These are phyloP conservation scores for Coregonus clupeaformis DNA, from an alignment of 2,113 vertebrate genomes.

Conservation along the genomic window DNA sequence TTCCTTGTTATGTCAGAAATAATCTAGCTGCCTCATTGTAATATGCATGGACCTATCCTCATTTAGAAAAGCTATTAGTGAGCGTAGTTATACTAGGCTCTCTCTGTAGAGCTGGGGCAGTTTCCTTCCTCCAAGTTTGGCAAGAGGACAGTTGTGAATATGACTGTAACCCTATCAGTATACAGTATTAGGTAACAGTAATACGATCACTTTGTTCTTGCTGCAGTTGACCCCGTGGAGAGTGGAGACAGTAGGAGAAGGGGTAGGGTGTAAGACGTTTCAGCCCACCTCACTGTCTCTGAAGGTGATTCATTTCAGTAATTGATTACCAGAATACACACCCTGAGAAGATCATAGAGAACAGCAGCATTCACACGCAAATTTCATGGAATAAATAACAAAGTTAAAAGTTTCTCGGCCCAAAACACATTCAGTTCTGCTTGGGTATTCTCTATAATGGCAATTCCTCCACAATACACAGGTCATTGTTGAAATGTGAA, in stretches of 20 bases:
- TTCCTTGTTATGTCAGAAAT: conserved; percentile 21
- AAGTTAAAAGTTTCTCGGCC: not conserved
- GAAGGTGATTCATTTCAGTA: conserved; percentile 19
- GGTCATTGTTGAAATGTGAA: conserved; percentile 28
- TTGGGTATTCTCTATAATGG: not conserved
- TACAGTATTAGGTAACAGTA: conserved; percentile 42
- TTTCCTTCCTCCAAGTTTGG: not conserved
- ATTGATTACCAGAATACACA: conserved; percentile 57
- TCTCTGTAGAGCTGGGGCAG: conserved; percentile 1
- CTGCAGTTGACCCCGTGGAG: conserved; percentile 37
- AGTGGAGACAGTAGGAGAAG: not conserved
- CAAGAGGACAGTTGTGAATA: conserved; percentile 27
- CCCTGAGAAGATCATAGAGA: conserved; percentile 30
- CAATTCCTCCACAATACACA: conserved; percentile 37
- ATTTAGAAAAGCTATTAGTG: conserved; percentile 20
- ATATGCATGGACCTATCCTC: conserved; percentile 13
- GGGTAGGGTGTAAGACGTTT: conserved; percentile 29
- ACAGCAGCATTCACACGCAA: conserved; percentile 53
- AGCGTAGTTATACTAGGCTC: conserved; percentile 13
- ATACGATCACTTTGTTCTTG: conserved; percentile 35
- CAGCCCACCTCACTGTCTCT: conserved; percentile 39
- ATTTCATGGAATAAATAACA: conserved; percentile 2
- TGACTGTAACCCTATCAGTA: conserved; percentile 43
- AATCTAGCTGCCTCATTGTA: conserved; percentile 19
- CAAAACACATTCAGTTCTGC: not conserved